A percentile compares a stretch with the other conserved stretches of the same genome.
Evolutionary conservation across 2,888 invertebrate species (phyloP).

Genomic region (Camptogramma bilineatum): DNA sequence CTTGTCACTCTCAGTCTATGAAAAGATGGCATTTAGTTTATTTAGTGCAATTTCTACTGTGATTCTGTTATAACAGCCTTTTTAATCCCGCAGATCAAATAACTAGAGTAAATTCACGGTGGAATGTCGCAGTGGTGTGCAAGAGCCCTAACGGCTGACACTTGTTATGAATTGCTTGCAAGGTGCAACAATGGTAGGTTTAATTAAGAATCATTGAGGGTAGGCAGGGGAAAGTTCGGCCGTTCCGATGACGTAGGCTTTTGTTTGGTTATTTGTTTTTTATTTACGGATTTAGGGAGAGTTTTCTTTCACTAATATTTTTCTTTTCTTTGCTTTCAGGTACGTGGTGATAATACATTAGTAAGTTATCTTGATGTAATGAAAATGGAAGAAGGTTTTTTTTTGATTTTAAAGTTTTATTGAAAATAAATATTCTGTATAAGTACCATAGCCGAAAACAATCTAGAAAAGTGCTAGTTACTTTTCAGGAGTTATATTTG

Average conservation of each 20-base stretch:
- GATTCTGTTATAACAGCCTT: too few relatives aligned
- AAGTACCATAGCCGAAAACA: too few relatives aligned
- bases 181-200: constrained; percentile 73
- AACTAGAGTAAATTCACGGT: too few relatives aligned
- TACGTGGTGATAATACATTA: constrained; percentile 26
- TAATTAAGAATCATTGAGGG: constrained; percentile 71
- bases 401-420: neutral
- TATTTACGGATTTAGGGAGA: constrained; percentile 39
- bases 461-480: too few relatives aligned
- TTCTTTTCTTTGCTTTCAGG: constrained; percentile 42
- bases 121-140: constrained; percentile 15
- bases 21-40: too few relatives aligned
- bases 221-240: constrained; percentile 48
- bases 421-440: neutral
- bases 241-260: constrained; percentile 44
- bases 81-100: too few relatives aligned
- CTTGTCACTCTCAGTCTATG: too few relatives aligned
- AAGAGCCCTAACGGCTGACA: constrained; percentile 57
- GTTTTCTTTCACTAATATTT: constrained; percentile 26
- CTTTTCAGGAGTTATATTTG: neutral
- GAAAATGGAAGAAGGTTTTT: too few relatives aligned
- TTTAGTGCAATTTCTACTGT: too few relatives aligned
- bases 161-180: constrained; percentile 72
- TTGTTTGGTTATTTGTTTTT: constrained; percentile 45
- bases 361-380: constrained; percentile 18